Percentiles rank a stretch among this genome's conserved stretches.
Conservation (phyloP, 2,113 vertebrate genomes). For the Clarias magur region DNA sequence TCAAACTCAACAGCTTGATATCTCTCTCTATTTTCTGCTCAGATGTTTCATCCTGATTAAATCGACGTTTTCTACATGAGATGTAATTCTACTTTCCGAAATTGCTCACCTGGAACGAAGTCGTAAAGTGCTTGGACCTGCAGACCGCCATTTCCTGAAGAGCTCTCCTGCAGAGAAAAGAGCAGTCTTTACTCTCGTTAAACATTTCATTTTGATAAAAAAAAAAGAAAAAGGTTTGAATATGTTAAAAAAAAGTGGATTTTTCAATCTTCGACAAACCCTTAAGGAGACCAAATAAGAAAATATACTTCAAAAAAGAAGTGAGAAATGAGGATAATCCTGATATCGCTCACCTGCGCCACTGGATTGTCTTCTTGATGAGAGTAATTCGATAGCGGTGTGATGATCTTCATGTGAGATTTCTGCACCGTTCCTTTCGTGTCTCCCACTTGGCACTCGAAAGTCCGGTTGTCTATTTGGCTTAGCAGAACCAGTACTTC, state of each 20-base stretch:
- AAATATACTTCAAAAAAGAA: too few species aligned
- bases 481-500: slow-evolving; percentile 77
- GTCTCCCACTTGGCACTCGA: slow-evolving; percentile 78
- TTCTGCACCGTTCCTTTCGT: slow-evolving; percentile 67
- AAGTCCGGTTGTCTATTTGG: slow-evolving; percentile 71
- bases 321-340: neutral
- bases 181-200: neutral
- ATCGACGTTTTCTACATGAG: neutral
- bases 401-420: slow-evolving; percentile 79
- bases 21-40: neutral
- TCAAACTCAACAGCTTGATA: neutral
- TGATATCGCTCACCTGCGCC: slow-evolving; percentile 56
- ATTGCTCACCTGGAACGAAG: slow-evolving; percentile 80
- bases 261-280: neutral
- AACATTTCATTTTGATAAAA: neutral
- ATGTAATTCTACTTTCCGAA: neutral
- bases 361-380: neutral
- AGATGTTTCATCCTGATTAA: neutral
- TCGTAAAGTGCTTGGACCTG: slow-evolving; percentile 83
- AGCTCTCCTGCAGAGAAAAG: slow-evolving; percentile 49
- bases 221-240: neutral
- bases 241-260: neutral
- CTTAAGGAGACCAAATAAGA: neutral
- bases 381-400: slow-evolving; percentile 61
- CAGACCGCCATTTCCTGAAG: slow-evolving; percentile 61